Conservation (phyloP, 2,888 invertebrate species). For the Morinoia aosen region DNA sequence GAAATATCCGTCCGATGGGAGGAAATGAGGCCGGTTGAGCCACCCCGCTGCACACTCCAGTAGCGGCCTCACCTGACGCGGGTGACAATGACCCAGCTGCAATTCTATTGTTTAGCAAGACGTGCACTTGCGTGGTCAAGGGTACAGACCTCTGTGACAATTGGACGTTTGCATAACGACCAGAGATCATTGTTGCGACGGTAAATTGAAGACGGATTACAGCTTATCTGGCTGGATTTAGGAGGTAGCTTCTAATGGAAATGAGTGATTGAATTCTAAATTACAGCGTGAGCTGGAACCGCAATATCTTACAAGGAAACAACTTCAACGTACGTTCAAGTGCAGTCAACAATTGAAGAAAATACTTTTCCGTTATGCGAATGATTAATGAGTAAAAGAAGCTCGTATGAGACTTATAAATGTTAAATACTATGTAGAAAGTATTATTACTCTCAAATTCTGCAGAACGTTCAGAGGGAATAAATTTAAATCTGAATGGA, state of each 20-base stretch:
- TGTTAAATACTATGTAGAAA: not conserved
- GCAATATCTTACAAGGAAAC: not conserved
- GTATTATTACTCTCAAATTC: not conserved
- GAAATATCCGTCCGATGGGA: not conserved
- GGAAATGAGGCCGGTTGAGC: not conserved
- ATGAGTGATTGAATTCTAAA: not conserved
- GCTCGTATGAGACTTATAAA: not conserved
- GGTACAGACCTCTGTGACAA: not conserved
- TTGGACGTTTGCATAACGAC: slow-evolving; percentile 19
- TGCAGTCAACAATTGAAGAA: no score
- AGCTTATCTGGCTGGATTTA: not conserved
- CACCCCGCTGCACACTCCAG: not conserved
- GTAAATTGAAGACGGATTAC: not conserved
- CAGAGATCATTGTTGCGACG: not conserved
- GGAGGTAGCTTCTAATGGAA: not conserved
- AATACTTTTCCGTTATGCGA: not conserved
- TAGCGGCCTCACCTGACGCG: not conserved
- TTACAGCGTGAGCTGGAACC: not conserved
- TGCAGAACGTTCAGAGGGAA: not conserved
- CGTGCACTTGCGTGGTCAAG: not conserved
- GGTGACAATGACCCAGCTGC: slow-evolving; percentile 9
- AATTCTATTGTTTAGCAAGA: not conserved
- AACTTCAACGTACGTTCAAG: no score
- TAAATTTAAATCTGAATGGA: not conserved
- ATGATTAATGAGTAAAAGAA: not conserved